Evolutionary conservation across 2,888 invertebrate species (phyloP).

Genomic region (Salticus scenicus): DNA sequence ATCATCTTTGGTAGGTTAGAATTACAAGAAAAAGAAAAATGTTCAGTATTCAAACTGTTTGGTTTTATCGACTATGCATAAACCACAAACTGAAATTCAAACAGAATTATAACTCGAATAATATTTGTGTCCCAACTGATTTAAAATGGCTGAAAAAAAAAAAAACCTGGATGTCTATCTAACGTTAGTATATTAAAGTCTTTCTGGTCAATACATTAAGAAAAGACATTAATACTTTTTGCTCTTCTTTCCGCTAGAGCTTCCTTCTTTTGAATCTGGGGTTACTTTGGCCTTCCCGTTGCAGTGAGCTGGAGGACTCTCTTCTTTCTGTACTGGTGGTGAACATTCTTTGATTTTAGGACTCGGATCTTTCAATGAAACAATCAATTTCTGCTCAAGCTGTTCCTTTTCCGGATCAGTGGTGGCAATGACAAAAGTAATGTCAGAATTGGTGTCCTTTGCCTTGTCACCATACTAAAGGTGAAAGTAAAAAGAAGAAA

Average conservation of each 20-base stretch:
- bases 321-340: slow-evolving; percentile 19
- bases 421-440: slow-evolving; percentile 53
- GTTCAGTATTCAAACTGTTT: too few relatives aligned
- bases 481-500: neutral
- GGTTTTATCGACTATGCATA: too few relatives aligned
- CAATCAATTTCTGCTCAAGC: slow-evolving; percentile 45
- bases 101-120: too few relatives aligned
- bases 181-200: too few relatives aligned
- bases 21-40: too few relatives aligned
- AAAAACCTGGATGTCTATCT: too few relatives aligned
- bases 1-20: too few relatives aligned
- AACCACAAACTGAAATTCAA: too few relatives aligned
- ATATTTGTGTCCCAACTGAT: too few relatives aligned
- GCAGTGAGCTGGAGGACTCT: neutral
- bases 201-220: too few relatives aligned
- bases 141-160: too few relatives aligned
- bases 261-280: neutral
- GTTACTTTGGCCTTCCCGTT: neutral
- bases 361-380: slow-evolving; percentile 39
- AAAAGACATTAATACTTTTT: slow-evolving; percentile 35
- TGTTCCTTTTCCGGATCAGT: slow-evolving; percentile 23
- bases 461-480: slow-evolving; percentile 36
- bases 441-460: slow-evolving; percentile 54
- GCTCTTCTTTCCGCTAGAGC: slow-evolving; percentile 16
- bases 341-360: slow-evolving; percentile 28